phyloP scores from a whole-genome alignment of 1,140 invertebrate genomes.

The Heterodera carotae region DNA sequence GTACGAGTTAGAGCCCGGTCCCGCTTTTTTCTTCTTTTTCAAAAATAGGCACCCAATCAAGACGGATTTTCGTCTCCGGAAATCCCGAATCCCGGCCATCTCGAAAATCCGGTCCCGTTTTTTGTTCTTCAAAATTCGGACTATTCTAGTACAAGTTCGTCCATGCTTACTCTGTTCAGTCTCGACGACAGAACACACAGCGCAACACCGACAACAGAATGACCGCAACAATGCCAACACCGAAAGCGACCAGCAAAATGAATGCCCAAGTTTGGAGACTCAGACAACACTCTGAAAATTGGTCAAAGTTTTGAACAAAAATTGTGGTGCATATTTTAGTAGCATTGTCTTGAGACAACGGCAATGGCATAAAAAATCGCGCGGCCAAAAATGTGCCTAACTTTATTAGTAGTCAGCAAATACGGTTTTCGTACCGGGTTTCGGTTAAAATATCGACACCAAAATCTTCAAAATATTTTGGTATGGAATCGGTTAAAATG shows the following conservation, averaged over 20 bases:
- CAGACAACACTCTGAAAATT: conserved; percentile 23
- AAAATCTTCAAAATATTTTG: neutral
- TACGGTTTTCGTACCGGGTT: no score
- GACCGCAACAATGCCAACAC: conserved; percentile 24
- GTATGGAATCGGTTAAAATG: neutral
- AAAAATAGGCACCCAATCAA: no score
- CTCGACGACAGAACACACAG: conserved; percentile 35
- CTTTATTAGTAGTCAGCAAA: no score
- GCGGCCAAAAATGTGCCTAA: neutral
- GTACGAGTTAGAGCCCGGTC: no score
- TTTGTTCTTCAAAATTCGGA: no score
- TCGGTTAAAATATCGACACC: neutral
- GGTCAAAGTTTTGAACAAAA: neutral
- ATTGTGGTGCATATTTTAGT: neutral
- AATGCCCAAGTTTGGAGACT: conserved; percentile 32
- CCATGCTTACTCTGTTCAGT: conserved; percentile 1
- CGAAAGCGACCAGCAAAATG: conserved; percentile 28
- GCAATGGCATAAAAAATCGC: neutral
- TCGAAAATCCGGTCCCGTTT: no score
- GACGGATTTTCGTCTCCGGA: no score
- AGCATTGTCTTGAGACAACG: neutral
- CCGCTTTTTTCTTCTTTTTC: no score
- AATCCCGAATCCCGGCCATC: no score
- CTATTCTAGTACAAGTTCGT: no score
- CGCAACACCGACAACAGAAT: conserved; percentile 17